Evolutionary conservation across 2,888 invertebrate genomes (phyloP), one percentile per base, ranked within the genome.

Genomic region (Lithophane socia): DNA sequence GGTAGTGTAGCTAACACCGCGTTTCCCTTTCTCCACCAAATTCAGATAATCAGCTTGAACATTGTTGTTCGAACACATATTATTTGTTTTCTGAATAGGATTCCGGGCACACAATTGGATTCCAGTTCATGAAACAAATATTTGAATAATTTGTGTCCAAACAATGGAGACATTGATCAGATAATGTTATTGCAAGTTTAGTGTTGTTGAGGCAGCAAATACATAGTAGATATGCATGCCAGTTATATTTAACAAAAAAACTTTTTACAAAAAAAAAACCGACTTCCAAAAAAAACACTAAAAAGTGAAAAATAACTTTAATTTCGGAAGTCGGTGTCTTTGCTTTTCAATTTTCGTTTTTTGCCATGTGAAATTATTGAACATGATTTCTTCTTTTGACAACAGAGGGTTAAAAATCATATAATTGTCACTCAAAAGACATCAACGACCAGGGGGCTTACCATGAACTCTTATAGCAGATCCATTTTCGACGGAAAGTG

Each of bases 61-160:
- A 66, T 63, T 58, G 21, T 58, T 67, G 54, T 74, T 58, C 56
- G 47, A 52, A 78, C 16, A 54, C 63, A 29, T 54, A 37, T 68
- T n/a, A 37, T 85, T 85, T 73, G 72, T 75, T 81, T 78, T 72
- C 16, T 37, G 12, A 54, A n/a, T 21, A 61, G 29, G 73, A 76
- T 72, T 76, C 77, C 58, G 47, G 72, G 37, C 52, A 29, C 29
- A 76, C 67, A 73, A 71, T 71, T 56, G 44, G 71, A 73, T 70
- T 71, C 54, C 21, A n/a, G 2, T 18, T 16, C 21, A 42, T 24
- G 24, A 16, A 42, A 71, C 37, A 52, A 54, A 71, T 29, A 71
- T 44, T 16, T 29, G 16, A 44, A 71, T 44, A 29, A 29, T 29
- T 42, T 49, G 16, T 60, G 3, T 3, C 24, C 29, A 54, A 77